Evolutionary conservation across 2,888 invertebrate genomes (phyloP).

Genomic region (Tetheella fluctuosa): DNA sequence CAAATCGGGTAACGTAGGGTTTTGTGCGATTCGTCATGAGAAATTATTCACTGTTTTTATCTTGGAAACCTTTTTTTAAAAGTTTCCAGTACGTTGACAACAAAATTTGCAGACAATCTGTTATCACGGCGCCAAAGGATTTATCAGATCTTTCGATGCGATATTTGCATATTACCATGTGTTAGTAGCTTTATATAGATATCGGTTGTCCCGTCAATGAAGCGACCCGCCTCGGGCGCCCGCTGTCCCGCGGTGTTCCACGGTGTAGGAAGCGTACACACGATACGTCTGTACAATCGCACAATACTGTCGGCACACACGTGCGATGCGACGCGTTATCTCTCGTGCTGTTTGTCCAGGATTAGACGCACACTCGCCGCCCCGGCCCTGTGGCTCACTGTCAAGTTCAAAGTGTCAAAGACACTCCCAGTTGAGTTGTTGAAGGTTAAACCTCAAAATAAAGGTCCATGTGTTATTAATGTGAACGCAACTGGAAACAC

Average conservation of each 20-base stretch:
- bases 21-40: neutral
- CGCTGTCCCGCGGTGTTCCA: neutral
- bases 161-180: constrained; percentile 3
- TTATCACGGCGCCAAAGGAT: constrained; percentile 14
- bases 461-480: constrained; percentile 24
- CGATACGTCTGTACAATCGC: constrained; percentile 24
- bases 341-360: constrained; percentile 66
- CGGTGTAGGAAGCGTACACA: constrained; percentile 18
- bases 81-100: neutral
- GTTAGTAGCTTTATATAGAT: neutral
- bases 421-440: constrained; percentile 43
- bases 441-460: constrained; percentile 40
- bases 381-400: constrained; percentile 61
- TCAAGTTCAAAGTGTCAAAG: constrained; percentile 81
- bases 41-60: neutral
- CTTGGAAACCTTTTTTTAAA: neutral
- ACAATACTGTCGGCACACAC: constrained; percentile 43
- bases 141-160: constrained; percentile 7
- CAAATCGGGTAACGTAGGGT: neutral
- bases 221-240: constrained; percentile 9
- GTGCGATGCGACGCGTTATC: constrained; percentile 49
- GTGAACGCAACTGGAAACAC: constrained; percentile 12
- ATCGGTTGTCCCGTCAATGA: constrained; percentile 14
- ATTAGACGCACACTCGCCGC: constrained; percentile 50
- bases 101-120: neutral